Conservation (phyloP, 1,140 invertebrate species). For the Scaptodrosophila lebanonensis region DNA sequence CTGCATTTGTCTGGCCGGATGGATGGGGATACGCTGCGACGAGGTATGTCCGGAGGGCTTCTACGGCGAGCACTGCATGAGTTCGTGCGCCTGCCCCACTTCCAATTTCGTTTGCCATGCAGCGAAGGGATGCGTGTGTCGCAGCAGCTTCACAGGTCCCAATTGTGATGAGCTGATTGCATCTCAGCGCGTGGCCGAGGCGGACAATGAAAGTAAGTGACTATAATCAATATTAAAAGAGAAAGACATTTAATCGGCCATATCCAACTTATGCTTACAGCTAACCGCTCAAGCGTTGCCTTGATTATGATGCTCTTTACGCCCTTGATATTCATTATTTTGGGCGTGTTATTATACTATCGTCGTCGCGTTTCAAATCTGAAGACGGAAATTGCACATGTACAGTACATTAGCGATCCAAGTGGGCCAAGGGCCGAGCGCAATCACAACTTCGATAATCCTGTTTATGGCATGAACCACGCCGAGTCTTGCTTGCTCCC, state of each 20-base stretch:
- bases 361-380: slow-evolving; percentile 85
- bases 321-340: slow-evolving; percentile 82
- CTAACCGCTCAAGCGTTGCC: slow-evolving; percentile 80
- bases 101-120: slow-evolving; percentile 90
- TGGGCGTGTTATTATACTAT: slow-evolving; percentile 86
- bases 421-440: slow-evolving; percentile 79
- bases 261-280: slow-evolving; percentile 30
- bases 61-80: slow-evolving; percentile 92
- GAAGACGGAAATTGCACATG: slow-evolving; percentile 91
- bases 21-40: slow-evolving; percentile 87
- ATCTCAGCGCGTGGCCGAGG: slow-evolving; percentile 47
- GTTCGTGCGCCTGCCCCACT: slow-evolving; percentile 85
- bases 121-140: slow-evolving; percentile 87
- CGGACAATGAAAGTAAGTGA: slow-evolving; percentile 43
- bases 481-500: slow-evolving; percentile 80
- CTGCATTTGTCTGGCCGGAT: slow-evolving; percentile 88
- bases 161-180: slow-evolving; percentile 78
- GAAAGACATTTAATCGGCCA: neutral
- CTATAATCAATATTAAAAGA: neutral
- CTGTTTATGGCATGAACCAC: slow-evolving; percentile 89
- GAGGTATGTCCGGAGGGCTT: slow-evolving; percentile 94
- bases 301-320: slow-evolving; percentile 83
- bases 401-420: slow-evolving; percentile 92
- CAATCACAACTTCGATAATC: slow-evolving; percentile 94
- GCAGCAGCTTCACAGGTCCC: slow-evolving; percentile 85